Base-by-base conservation (phyloP, 1,140 invertebrate species). In the Zaprionus nigranus region DNA sequence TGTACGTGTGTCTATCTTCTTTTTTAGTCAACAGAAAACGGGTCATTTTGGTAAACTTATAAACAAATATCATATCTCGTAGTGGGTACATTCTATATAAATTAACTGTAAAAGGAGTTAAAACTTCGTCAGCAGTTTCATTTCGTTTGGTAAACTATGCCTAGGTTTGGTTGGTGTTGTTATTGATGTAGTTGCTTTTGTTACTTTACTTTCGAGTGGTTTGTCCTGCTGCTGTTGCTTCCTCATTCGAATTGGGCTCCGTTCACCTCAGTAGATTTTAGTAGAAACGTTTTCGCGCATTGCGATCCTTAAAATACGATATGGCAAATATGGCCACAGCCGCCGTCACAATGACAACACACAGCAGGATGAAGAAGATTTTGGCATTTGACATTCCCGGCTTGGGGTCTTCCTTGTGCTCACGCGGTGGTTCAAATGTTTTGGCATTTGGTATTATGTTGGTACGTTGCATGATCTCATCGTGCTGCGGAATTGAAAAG, bases 291-390 rank as follows among this genome's bases (percentile, higher is more conserved):
- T 99, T 99, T 90, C 97, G 95, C 78, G 96, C 96, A 77, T 97
- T 96, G 91, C 98, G 97, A 91, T 98, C 98, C 90, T 98, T 97
- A 91, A 98, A 99, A 86, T 97, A 96, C 94, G 98, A 97, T 64
- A 98, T 97, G 40, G 96, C 97, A 58, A 98, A 95, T 7, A 98
- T 96, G 2, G 96, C 95, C 78, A 96, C 95, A 0, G 96, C 96
- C 57, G 97, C 96, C 0, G 98, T 85, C 1, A 95, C 95, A 11
- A 99, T 93, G 4, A 98, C 95, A 12, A 96, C 95, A 36, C 96
- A 94, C 38, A 99, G 93, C 93, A 98, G 96, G 26, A 97, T 94
- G 3, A 99, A 93, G 92, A 99, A 98, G 58, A 98, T 95, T 93
- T 98, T 99, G 34, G 97, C 94, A 24, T 97, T 98, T 20, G 96